phyloP scores from a whole-genome alignment of 2,888 invertebrate species.

The Galerucella calmariensis region DNA sequence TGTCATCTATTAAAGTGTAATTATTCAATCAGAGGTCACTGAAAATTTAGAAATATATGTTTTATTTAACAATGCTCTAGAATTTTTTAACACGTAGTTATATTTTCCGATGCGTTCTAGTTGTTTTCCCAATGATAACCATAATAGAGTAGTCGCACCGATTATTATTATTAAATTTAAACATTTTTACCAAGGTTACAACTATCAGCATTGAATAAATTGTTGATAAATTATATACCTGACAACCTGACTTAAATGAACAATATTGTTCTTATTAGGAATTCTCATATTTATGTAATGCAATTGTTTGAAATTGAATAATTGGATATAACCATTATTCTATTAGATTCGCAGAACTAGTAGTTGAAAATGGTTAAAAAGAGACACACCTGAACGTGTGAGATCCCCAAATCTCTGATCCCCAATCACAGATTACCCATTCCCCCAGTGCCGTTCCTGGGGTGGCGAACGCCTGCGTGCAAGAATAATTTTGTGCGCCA shows the following conservation, averaged over 20 bases:
- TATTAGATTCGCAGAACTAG: background rate
- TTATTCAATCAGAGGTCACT: background rate
- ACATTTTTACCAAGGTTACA: constrained; percentile 12
- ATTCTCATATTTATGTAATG: constrained; percentile 1
- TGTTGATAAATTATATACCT: background rate
- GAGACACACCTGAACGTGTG: too few relatives aligned
- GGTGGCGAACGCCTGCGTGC: too few relatives aligned
- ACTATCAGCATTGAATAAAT: background rate
- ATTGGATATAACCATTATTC: constrained; percentile 2
- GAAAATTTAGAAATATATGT: background rate
- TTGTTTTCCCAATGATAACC: background rate
- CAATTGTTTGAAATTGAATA: constrained; percentile 11
- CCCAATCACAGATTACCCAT: too few relatives aligned
- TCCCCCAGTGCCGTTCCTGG: too few relatives aligned
- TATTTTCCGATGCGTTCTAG: background rate
- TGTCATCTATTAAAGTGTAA: background rate
- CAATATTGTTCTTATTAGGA: background rate
- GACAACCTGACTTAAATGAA: background rate
- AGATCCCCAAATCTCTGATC: too few relatives aligned
- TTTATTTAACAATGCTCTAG: background rate
- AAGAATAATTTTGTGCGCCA: too few relatives aligned
- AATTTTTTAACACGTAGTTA: background rate
- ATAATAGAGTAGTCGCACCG: constrained; percentile 2
- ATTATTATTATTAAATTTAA: constrained; percentile 11
- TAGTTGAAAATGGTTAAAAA: background rate